These are phyloP conservation scores for Muscicapa striata DNA, from an alignment of 2,797 vertebrate species.

Conservation along the genomic window DNA sequence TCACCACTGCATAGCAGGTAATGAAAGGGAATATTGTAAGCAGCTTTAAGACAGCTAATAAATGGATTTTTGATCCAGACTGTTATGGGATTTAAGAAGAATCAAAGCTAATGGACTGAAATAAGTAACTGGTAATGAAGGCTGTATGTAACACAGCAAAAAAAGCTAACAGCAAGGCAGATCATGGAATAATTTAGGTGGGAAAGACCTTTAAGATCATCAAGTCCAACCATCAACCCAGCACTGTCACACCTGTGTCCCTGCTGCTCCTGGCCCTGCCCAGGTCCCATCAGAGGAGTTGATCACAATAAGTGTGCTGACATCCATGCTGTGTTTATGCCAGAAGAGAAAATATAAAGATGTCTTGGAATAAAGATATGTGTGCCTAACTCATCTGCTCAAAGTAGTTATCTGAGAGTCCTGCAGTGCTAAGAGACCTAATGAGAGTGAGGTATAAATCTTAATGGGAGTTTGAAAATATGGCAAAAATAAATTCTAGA, in stretches of 20 bases:
- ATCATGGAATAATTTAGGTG: neutral
- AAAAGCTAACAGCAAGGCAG: neutral
- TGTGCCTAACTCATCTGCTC: neutral
- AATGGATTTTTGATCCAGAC: neutral
- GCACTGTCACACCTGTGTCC: neutral
- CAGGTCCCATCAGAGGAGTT: neutral
- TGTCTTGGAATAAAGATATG: neutral
- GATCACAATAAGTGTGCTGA: neutral
- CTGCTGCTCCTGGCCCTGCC: neutral
- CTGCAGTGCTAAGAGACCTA: neutral
- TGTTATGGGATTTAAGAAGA: neutral
- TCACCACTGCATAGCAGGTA: neutral
- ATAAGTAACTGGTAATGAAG: neutral
- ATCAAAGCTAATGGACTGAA: neutral
- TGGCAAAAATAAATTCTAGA: neutral
- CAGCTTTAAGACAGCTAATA: neutral
- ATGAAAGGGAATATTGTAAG: rapidly evolving
- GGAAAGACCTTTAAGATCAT: neutral
- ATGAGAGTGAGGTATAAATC: neutral
- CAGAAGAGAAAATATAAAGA: neutral
- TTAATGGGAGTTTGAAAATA: neutral
- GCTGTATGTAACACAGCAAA: neutral
- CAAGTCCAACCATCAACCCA: rapidly evolving
- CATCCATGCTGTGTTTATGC: neutral
- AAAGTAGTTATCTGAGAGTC: neutral